Evolutionary conservation across 2,888 invertebrate genomes (phyloP).

Genomic region (Eristalis tenax): DNA sequence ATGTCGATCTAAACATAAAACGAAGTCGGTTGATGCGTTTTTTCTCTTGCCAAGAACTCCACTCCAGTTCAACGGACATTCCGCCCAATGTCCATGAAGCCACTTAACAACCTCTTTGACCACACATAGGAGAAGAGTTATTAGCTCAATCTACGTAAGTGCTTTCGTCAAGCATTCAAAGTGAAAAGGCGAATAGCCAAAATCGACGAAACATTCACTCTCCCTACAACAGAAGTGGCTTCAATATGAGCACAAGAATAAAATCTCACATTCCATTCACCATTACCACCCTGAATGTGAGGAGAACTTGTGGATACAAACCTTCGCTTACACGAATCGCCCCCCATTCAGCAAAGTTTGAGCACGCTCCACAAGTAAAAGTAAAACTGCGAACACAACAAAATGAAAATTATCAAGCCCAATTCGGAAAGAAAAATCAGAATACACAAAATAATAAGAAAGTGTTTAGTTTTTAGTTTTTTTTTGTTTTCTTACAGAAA

Average conservation of each 20-base stretch:
- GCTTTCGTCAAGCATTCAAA: not conserved
- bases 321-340: not conserved
- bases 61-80: too few species aligned
- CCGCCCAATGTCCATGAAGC: too few species aligned
- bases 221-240: not conserved
- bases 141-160: too few species aligned
- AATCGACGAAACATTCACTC: not conserved
- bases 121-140: too few species aligned
- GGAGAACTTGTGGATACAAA: not conserved
- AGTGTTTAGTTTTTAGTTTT: conserved; percentile 60
- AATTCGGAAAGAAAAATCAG: conserved; percentile 11
- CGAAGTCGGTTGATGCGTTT: too few species aligned
- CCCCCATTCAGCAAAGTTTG: too few species aligned
- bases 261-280: too few species aligned
- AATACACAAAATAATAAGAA: conserved; percentile 59
- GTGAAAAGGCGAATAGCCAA: not conserved
- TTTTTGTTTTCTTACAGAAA: conserved; percentile 80
- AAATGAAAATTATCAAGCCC: not conserved
- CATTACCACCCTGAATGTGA: not conserved
- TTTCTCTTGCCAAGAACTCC: too few species aligned
- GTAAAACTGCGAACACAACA: not conserved
- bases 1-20: too few species aligned
- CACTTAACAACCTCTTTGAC: too few species aligned
- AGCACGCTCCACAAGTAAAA: not conserved
- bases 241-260: too few species aligned